phyloP scores from a whole-genome alignment of 2,113 vertebrate species.

The Alaudala cheleensis region DNA sequence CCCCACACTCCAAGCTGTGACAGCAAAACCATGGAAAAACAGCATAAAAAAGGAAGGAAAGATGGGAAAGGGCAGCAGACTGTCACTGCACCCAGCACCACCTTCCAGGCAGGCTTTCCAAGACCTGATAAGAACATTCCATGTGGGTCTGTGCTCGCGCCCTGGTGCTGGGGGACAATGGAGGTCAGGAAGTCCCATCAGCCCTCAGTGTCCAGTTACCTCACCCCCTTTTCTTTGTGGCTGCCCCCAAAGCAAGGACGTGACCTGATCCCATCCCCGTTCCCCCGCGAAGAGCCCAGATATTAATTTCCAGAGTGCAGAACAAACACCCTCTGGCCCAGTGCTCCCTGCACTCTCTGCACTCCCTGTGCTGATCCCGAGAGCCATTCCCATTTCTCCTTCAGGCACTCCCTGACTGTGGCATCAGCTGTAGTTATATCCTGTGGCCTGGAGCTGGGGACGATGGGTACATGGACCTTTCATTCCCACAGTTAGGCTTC shows the following conservation, averaged over 20 bases:
- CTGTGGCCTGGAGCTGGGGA: not conserved
- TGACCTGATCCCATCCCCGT: not conserved
- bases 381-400: not conserved
- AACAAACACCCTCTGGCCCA: not conserved
- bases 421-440: not conserved
- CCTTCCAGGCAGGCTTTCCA: not conserved
- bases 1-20: not conserved
- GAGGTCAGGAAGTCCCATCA: not conserved
- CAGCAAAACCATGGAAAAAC: not conserved
- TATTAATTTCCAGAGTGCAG: not conserved
- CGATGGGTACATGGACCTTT: accelerated
- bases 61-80: not conserved
- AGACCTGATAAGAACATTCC: not conserved
- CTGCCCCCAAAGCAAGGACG: not conserved
- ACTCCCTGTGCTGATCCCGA: not conserved
- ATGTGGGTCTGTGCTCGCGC: accelerated
- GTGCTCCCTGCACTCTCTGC: not conserved
- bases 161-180: not conserved
- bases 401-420: not conserved
- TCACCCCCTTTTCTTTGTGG: accelerated
- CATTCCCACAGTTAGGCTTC: not conserved
- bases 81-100: not conserved
- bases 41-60: not conserved
- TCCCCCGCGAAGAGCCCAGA: not conserved
- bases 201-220: not conserved